phyloP scores from a whole-genome alignment of 1,140 invertebrate genomes.

The Pseudomyrmex flavicornis region DNA sequence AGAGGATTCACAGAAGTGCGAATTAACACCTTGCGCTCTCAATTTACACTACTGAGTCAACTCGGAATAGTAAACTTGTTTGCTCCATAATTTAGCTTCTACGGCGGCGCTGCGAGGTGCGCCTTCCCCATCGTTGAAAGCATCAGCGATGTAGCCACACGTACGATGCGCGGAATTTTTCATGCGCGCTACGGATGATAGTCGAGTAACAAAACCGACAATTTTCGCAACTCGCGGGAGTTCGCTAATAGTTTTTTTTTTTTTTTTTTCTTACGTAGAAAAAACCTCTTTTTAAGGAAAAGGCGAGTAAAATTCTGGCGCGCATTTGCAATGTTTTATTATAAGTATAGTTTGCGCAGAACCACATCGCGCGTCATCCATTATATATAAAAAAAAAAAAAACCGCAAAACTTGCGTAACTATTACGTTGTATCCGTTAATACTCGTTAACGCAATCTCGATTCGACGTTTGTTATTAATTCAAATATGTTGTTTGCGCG shows the following conservation, averaged over 20 bases:
- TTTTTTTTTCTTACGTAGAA: too few relatives aligned
- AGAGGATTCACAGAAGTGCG: neutral
- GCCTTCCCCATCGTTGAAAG: slow-evolving; percentile 14
- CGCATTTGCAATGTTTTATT: neutral
- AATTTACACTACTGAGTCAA: slow-evolving; percentile 50
- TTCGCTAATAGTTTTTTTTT: too few relatives aligned
- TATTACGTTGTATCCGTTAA: too few relatives aligned
- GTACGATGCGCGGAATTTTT: slow-evolving; percentile 24
- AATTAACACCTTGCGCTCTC: slow-evolving; percentile 35
- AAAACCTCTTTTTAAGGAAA: neutral
- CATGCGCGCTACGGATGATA: slow-evolving; percentile 25
- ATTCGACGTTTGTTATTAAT: neutral
- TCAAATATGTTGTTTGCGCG: neutral
- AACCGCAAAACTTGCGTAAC: too few relatives aligned
- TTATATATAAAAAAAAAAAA: too few relatives aligned
- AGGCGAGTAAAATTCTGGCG: neutral
- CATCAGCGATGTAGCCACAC: slow-evolving; percentile 28
- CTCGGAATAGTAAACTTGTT: slow-evolving; percentile 52
- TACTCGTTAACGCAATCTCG: neutral
- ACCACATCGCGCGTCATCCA: too few relatives aligned
- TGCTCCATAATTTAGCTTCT: slow-evolving; percentile 50
- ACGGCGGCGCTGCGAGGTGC: neutral
- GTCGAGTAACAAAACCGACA: slow-evolving; percentile 1
- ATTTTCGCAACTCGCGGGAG: neutral
- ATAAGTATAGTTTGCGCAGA: too few relatives aligned